Conservation (phyloP, 2,888 invertebrate genomes). For the Brachyptera putata region DNA sequence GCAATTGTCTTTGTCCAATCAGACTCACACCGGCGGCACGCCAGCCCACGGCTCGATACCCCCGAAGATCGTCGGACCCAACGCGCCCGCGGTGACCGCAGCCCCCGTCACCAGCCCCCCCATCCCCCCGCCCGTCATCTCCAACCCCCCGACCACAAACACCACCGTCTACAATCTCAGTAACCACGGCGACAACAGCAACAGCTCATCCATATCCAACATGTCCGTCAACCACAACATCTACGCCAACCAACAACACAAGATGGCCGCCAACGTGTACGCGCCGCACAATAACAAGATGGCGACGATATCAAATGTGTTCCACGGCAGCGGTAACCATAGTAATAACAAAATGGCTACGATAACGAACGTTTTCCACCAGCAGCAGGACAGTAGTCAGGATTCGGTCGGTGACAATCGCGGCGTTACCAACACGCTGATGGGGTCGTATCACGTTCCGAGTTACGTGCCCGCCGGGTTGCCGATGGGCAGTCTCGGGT, state of each 20-base stretch:
- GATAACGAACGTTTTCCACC: constrained; percentile 23
- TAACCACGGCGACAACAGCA: constrained; percentile 24
- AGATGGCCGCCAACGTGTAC: constrained; percentile 24
- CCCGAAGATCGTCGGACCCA: constrained; percentile 12
- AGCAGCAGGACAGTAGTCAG: constrained; percentile 24
- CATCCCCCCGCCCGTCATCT: not conserved
- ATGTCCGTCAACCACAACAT: constrained; percentile 14
- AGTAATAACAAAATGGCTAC: constrained; percentile 31
- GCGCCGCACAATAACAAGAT: constrained; percentile 19
- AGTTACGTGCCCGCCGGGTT: constrained; percentile 29
- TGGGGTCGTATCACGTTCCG: constrained; percentile 31
- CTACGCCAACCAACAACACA: constrained; percentile 16
- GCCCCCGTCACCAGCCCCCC: not conserved
- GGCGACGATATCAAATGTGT: constrained; percentile 20
- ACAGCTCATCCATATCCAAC: constrained; percentile 6
- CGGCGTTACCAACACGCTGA: constrained; percentile 17
- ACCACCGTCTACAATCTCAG: constrained; percentile 17
- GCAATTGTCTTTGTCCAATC: too few relatives aligned
- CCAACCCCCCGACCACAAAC: not conserved
- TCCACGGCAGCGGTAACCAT: constrained; percentile 1
- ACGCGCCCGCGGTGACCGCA: not conserved
- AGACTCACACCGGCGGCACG: constrained; percentile 16
- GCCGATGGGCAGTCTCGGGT: constrained; percentile 32
- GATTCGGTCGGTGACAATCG: constrained; percentile 18
- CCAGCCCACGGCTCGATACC: constrained; percentile 13